A percentile compares a stretch with the other conserved stretches of the same genome.
Evolutionary conservation across 2,113 vertebrate genomes (phyloP).

Genomic region (Leuciscus idus): DNA sequence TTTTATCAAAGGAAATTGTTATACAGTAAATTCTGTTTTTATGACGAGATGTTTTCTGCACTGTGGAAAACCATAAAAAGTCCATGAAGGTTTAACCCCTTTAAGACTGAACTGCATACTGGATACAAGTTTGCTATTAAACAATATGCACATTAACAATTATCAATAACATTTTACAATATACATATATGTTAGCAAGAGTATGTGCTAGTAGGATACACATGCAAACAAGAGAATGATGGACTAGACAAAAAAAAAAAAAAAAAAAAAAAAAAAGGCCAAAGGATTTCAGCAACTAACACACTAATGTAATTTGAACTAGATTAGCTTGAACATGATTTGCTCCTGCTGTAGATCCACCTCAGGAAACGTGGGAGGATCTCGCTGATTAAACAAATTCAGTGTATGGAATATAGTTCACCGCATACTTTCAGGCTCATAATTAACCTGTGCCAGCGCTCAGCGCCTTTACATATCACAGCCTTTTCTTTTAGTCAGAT

Average conservation of each 20-base stretch:
- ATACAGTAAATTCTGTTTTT: not conserved
- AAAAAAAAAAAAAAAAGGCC: not conserved
- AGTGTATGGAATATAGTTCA: not conserved
- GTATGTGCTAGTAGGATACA: not conserved
- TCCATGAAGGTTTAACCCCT: not conserved
- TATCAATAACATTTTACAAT: not conserved
- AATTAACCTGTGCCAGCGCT: not conserved
- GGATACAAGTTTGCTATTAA: not conserved
- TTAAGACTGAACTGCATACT: not conserved
- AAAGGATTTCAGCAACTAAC: not conserved
- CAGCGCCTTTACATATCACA: not conserved
- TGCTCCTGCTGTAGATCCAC: not conserved
- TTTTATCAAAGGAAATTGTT: not conserved
- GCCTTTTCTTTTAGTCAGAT: not conserved
- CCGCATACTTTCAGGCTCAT: not conserved
- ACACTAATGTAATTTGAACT: not conserved
- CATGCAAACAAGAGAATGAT: not conserved
- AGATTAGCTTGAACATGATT: not conserved
- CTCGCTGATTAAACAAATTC: constrained; percentile 12
- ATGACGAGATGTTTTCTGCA: not conserved
- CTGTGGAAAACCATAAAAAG: not conserved
- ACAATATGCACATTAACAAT: not conserved
- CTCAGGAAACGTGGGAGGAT: constrained; percentile 5
- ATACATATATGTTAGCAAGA: not conserved
- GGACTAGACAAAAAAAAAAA: not conserved